Percentiles rank a stretch among this genome's conserved stretches.
phyloP scores from a whole-genome alignment of 2,113 vertebrate species.

The Sciurus niger region DNA sequence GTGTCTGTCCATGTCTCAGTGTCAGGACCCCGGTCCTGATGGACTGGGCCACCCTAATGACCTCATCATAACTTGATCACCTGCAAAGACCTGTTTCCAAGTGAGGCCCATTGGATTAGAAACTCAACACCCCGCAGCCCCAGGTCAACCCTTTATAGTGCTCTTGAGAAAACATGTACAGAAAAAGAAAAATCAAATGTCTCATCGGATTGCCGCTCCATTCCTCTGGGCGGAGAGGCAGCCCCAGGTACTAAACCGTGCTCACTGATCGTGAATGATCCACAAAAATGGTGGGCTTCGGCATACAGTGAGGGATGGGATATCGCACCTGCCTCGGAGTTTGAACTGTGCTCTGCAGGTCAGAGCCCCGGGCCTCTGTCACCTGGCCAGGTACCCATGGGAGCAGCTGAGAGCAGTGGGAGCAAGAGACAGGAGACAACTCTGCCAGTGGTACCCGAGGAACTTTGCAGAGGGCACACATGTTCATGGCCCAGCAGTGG shows the following conservation, averaged over 20 bases:
- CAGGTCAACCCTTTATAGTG: background rate
- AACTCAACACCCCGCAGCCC: too few species aligned
- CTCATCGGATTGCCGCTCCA: background rate
- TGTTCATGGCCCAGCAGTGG: background rate
- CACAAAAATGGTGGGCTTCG: background rate
- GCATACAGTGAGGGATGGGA: accelerated
- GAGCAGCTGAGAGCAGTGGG: background rate
- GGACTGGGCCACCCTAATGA: too few species aligned
- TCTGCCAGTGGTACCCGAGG: background rate
- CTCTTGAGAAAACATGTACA: background rate
- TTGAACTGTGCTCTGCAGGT: accelerated
- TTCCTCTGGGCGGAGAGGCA: background rate
- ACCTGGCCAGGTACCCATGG: background rate
- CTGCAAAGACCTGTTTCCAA: background rate
- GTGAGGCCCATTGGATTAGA: too few species aligned
- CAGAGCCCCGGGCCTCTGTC: background rate
- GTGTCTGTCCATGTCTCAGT: background rate
- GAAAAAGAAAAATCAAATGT: background rate
- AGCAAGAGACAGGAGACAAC: background rate
- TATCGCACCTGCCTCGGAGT: accelerated
- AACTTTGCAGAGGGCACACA: accelerated
- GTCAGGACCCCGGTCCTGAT: background rate
- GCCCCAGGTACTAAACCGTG: accelerated
- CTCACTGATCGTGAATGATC: accelerated
- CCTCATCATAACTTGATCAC: background rate